Conservation (phyloP, 2,888 invertebrate genomes). For the Parnassius mnemosyne region DNA sequence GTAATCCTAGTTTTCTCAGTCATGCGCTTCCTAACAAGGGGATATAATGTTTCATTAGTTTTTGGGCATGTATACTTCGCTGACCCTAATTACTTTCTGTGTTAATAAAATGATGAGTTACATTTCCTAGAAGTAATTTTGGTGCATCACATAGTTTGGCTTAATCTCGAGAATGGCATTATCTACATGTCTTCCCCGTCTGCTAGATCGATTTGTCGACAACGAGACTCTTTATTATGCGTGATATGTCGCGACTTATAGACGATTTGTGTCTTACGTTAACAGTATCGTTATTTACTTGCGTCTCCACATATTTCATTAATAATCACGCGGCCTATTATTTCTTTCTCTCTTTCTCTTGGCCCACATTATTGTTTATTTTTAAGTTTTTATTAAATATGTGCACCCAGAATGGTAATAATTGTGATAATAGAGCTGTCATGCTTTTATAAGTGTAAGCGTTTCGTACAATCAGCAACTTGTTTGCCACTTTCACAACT, state of each 20-base stretch:
- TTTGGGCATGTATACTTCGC: slow-evolving; percentile 77
- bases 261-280: slow-evolving; percentile 27
- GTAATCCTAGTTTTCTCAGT: slow-evolving; percentile 67
- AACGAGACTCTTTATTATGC: slow-evolving; percentile 6
- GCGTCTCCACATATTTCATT: slow-evolving; percentile 19
- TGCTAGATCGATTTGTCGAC: slow-evolving; percentile 45
- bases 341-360: slow-evolving; percentile 62
- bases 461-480: slow-evolving; percentile 76
- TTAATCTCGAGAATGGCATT: slow-evolving; percentile 63
- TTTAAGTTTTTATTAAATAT: slow-evolving; percentile 49
- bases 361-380: slow-evolving; percentile 62
- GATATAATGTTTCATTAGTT: slow-evolving; percentile 71
- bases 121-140: slow-evolving; percentile 66
- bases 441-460: slow-evolving; percentile 79
- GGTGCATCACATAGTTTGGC: slow-evolving; percentile 78
- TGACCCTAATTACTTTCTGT: slow-evolving; percentile 64
- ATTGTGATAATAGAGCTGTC: slow-evolving; percentile 78
- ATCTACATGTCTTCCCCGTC: slow-evolving; percentile 58
- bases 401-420: slow-evolving; percentile 71
- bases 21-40: slow-evolving; percentile 79
- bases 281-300: slow-evolving; percentile 14
- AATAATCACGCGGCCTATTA: slow-evolving; percentile 15
- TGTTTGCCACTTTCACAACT: slow-evolving; percentile 77
- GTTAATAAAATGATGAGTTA: slow-evolving; percentile 53
- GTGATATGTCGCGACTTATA: slow-evolving; percentile 21